Evolutionary conservation across 2,113 vertebrate genomes (phyloP).

Genomic region (Thryonomys swinderianus): DNA sequence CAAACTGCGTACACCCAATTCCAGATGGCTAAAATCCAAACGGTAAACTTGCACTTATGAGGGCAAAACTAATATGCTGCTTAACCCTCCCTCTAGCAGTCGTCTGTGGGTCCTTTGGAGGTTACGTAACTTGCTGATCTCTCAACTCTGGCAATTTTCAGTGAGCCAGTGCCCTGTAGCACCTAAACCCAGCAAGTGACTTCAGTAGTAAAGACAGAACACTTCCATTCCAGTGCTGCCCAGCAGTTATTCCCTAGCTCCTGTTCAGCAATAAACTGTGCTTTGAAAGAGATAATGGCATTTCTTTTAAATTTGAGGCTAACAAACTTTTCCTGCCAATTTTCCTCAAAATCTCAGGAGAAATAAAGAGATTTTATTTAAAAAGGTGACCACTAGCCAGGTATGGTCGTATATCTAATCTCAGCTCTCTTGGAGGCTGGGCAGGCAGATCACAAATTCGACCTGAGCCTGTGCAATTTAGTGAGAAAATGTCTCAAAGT

Average conservation of each 20-base stretch:
- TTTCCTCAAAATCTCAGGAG: conserved; percentile 62
- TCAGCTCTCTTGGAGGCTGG: not conserved
- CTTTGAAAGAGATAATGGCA: conserved; percentile 10
- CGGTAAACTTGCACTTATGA: conserved; percentile 36
- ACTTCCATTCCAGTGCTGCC: not conserved
- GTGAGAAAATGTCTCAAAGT: not conserved
- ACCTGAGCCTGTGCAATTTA: not conserved
- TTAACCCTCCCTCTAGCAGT: conserved; percentile 14
- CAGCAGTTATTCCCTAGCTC: not conserved
- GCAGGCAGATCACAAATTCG: not conserved
- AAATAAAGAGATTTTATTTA: conserved; percentile 47
- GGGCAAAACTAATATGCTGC: conserved; percentile 19
- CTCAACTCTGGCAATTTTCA: not conserved
- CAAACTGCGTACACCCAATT: conserved; percentile 65
- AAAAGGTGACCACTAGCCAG: not conserved
- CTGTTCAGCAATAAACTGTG: not conserved
- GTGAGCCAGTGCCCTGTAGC: not conserved
- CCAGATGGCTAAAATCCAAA: conserved; percentile 2
- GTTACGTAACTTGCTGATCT: not conserved
- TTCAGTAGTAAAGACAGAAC: conserved; percentile 40
- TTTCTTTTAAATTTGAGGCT: conserved; percentile 14
- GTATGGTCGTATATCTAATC: not conserved
- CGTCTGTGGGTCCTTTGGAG: not conserved
- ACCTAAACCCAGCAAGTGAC: not conserved
- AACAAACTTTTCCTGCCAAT: conserved; percentile 29